Base-by-base conservation (phyloP, 2,113 vertebrate genomes). In the Pogona vitticeps region DNA sequence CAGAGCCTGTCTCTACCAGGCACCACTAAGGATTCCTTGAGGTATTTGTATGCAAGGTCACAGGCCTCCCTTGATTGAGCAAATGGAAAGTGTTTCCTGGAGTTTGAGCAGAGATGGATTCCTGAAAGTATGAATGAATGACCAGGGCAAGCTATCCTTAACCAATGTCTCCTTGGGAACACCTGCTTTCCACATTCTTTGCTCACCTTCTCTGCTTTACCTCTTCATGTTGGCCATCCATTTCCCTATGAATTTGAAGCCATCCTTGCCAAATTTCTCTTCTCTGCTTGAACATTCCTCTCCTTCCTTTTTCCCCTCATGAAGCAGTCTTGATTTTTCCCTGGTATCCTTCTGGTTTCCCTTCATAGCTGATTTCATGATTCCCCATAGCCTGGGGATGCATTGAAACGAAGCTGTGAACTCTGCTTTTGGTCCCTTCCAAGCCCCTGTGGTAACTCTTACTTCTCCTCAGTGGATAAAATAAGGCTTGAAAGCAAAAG, bases 71-170 rank as follows among this genome's bases (percentile, higher is more conserved):
- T 28, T 83, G 58, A 82, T 91, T 86, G 86, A 93, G 84, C 58
- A 90, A 92, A 91, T 91, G 78, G 84, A 90, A 93, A 28, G 78
- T 85, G 90, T 88, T 94, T 94, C 75, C 88, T 91, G 91, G 86
- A 91, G 75, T 36, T 88, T 86, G 87, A 89, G 70, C 0, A 0
- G 90, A 90, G 87, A 58, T 56, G 75, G 65, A 67, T 84, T 90
- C 82, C 42, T 92, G 76, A 71, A 94, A 67, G 67, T 84, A 81
- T 89, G 90, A 93, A 46, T 89, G 85, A 93, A 36, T 94, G 76
- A 78, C 61, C 84, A 61, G 70, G 75, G 78, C 93, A 83, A 89
- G 67, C 73, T 0, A 0, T 86, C 84, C 88, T 0, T 0, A 1
- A 71, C 85, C 79, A 72, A 87, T 82, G 83, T 38, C 21, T n/a